Evolutionary conservation across 2,113 vertebrate genomes (phyloP), one percentile per base, ranked within the genome.

Genomic region (Chionis minor): DNA sequence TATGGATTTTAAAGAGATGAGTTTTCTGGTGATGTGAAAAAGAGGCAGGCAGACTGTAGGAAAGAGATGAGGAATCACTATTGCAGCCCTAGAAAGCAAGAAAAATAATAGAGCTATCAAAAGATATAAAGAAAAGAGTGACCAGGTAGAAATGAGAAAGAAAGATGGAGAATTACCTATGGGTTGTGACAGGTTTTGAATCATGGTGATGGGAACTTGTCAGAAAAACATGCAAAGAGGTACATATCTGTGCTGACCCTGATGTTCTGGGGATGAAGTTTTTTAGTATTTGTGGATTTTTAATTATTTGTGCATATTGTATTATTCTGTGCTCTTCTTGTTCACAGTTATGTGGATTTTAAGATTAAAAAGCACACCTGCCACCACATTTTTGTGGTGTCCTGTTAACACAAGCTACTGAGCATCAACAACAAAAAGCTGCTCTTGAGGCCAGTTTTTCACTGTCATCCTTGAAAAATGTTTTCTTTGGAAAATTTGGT

Each of bases 51-150:
- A 20, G 73, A 75, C 73, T 66, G 30, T 62, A 72, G 42, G 70
- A 75, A 87, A 88, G 81, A 90, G 79, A 94, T 52, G 67, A 94
- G 71, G 82, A 72, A 92, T 93, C 74, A 69, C 58, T 49, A 35
- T 18, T 82, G n/a, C 81, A 94, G 70, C 71, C 26, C 54, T 86
- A 73, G 93, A 88, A 80, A 75, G 66, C 66, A 94, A 82, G 79
- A 82, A 78, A 91, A 90, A 59, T 72, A 91, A 87, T 49, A 47
- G 52, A 80, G 32, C 62, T 90, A 88, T 95, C 92, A 90, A 90
- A 73, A 26, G 9, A 45, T 55, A 73, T 58, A 77, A 93, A 85
- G 56, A 95, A 40, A 86, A 69, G 40, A 70, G 24, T 69, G 81
- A 94, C 1, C 33, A 3, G 2, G 47, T 70, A 73, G 42, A 85